Base-by-base conservation (phyloP, 1,140 invertebrate genomes). In the Zaprionus inermis region DNA sequence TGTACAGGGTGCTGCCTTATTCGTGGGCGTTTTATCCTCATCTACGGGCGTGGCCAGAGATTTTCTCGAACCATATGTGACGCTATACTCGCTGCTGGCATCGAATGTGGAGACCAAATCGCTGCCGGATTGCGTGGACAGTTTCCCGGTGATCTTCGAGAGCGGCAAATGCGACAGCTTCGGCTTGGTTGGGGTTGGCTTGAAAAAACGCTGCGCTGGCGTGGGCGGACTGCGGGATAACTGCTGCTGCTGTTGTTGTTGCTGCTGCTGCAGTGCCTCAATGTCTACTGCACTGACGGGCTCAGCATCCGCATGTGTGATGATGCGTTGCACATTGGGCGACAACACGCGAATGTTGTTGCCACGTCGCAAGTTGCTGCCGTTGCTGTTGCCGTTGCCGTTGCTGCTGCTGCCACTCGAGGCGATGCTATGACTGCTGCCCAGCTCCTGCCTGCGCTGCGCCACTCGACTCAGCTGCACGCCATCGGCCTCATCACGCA, bases 281-380 rank as follows among this genome's bases (percentile, higher is more conserved):
- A 86, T 76, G 57, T 91, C 82, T 14, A 92, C 74, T 6, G 86
- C 84, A 16, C 83, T 81, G 11, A 91, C 86, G 1, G 76, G 81
- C 38, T 65, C 76, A 0, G 85, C 80, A 28, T 92, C 91, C 10
- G 91, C 76, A 54, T 91, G 90, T 24, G 90, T 82, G 51, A 92
- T 92, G 16, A 92, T 85, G 6, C 91, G 75, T 18, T 92, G 91
- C 11, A 92, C 91, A 60, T 92, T 92, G 6, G 91, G 76, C n/a
- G 91, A 92, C 11, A 92, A 73, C 49, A 88, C 72, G 38, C 88
- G 81, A 28, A 92, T 92, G 28, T 92, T 90, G 67, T 79, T 83
- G 66, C 91, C 84, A 52, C 86, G 89, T 3, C 79, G 84, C 20
- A 41, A 61, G 16, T 10, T 72, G 44, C 6, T 30, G 58, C 44